Evolutionary conservation across 2,113 vertebrate species (phyloP).

Genomic region (Leucosticte australis): DNA sequence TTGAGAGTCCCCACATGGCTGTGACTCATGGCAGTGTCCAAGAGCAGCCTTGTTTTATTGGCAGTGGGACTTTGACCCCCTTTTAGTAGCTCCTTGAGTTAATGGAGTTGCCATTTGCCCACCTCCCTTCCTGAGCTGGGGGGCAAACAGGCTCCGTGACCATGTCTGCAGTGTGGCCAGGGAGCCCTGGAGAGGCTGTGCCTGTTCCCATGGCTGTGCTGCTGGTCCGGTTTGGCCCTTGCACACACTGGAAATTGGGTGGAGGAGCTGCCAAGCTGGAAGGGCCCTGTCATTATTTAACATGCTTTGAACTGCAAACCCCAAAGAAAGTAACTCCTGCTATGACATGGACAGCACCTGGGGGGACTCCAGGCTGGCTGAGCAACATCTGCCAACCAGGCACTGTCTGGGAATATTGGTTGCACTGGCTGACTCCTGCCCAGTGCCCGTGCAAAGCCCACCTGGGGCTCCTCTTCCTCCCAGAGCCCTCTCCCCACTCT

Average conservation of each 20-base stretch:
- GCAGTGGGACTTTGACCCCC: neutral
- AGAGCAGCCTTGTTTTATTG: neutral
- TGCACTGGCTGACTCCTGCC: neutral
- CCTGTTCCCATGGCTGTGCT: neutral
- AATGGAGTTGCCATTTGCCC: neutral
- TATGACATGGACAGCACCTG: neutral
- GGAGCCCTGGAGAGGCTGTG: neutral
- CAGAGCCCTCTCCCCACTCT: neutral
- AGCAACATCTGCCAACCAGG: neutral
- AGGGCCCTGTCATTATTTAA: neutral
- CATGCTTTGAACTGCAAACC: conserved; percentile 32
- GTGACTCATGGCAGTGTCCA: neutral
- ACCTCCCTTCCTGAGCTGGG: neutral
- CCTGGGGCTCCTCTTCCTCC: neutral
- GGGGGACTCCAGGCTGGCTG: neutral
- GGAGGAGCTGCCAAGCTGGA: neutral
- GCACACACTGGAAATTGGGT: neutral
- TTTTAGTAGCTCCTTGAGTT: neutral
- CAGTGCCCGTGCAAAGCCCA: fast-evolving
- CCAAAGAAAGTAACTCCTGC: conserved; percentile 18
- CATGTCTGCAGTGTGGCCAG: fast-evolving
- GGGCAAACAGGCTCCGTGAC: neutral
- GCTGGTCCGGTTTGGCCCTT: neutral
- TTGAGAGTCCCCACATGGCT: fast-evolving
- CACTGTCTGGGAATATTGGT: neutral